A percentile compares a stretch with the other conserved stretches of the same genome.
Conservation (phyloP, 2,888 invertebrate species). For the Resseliella maxima region DNA sequence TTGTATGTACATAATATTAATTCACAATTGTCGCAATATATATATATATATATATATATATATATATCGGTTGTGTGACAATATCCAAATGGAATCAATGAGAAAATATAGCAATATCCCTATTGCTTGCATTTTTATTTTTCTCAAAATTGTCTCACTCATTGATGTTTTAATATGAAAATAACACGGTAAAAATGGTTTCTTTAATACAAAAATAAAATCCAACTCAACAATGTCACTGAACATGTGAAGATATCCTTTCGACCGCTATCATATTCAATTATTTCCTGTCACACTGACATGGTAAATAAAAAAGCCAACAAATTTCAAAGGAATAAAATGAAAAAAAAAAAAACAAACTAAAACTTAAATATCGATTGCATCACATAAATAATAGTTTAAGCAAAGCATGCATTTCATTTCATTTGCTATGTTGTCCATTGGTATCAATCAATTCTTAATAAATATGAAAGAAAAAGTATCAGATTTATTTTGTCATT, state of each 20-base stretch:
- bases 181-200: slow-evolving; percentile 1
- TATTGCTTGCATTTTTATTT: neutral
- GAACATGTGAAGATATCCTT: neutral
- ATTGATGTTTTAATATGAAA: neutral
- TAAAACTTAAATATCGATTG: slow-evolving; percentile 28
- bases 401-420: neutral
- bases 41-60: too few relatives aligned
- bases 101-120: neutral
- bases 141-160: neutral
- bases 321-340: neutral
- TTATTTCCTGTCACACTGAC: slow-evolving; percentile 47
- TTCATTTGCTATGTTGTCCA: neutral
- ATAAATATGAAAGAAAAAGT: neutral
- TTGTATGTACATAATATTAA: neutral
- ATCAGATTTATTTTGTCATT: neutral
- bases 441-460: neutral
- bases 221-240: neutral
- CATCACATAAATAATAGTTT: neutral
- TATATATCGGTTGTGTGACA: neutral
- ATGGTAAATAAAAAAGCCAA: neutral
- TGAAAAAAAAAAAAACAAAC: too few relatives aligned
- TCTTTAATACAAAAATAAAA: neutral
- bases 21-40: neutral
- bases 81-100: neutral
- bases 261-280: slow-evolving; percentile 12